Evolutionary conservation across 1,140 invertebrate genomes (phyloP).

Genomic region (Lordiphosa stackelbergi): DNA sequence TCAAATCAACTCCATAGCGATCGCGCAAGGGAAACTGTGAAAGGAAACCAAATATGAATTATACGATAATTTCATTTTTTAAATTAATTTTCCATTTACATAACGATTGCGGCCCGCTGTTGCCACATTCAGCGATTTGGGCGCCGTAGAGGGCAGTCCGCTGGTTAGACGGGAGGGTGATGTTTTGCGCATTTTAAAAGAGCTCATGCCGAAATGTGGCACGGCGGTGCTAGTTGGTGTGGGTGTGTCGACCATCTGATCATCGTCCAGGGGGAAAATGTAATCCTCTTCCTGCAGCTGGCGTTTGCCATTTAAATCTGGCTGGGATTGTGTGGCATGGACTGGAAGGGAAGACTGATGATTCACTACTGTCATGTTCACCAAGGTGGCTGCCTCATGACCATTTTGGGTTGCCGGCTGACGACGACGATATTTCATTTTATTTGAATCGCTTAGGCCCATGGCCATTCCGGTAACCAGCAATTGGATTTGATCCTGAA

Average conservation of each 20-base stretch:
- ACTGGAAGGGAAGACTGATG: conserved; percentile 1
- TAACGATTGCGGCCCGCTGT: conserved; percentile 36
- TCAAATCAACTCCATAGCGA: conserved; percentile 89
- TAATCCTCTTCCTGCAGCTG: conserved; percentile 78
- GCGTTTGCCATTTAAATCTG: conserved; percentile 58
- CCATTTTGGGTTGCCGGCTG: conserved; percentile 46
- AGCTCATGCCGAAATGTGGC: conserved; percentile 62
- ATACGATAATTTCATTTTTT: background rate
- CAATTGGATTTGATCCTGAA: conserved; percentile 91
- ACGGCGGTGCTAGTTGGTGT: conserved; percentile 61
- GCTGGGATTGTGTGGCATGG: conserved; percentile 41
- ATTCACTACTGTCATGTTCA: too few relatives aligned
- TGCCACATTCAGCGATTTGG: conserved; percentile 35
- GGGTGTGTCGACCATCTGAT: conserved; percentile 77
- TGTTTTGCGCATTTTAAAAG: conserved; percentile 67
- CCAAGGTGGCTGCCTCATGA: conserved; percentile 28
- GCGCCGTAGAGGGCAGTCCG: conserved; percentile 22
- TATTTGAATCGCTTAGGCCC: conserved; percentile 82
- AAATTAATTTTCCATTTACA: conserved; percentile 16
- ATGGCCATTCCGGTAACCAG: conserved; percentile 86
- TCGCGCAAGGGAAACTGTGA: conserved; percentile 82
- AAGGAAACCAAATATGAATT: background rate
- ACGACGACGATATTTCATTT: conserved; percentile 76
- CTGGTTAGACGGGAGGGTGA: conserved; percentile 50
- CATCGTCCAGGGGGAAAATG: conserved; percentile 86